phyloP scores from a whole-genome alignment of 2,113 vertebrate species.

The Prunella fulvescens region DNA sequence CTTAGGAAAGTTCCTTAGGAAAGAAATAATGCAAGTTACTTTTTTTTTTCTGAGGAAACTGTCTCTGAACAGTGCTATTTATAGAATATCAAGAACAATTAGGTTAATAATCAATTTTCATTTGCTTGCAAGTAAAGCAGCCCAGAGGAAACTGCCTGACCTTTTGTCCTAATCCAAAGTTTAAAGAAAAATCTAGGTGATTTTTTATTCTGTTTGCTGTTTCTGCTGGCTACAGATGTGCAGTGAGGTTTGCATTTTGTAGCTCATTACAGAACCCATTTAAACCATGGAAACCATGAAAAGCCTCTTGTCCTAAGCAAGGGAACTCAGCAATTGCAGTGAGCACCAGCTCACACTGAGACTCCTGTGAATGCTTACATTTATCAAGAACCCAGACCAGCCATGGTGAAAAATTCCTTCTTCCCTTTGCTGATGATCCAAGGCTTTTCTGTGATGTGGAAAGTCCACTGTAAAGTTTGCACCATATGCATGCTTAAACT shows the following conservation, averaged over 20 bases:
- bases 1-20: not conserved
- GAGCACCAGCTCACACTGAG: not conserved
- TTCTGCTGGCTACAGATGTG: not conserved
- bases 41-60: not conserved
- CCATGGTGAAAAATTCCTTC: not conserved
- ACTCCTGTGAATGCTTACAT: fast-evolving
- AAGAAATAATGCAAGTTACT: not conserved
- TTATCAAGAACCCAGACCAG: not conserved
- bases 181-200: not conserved
- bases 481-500: not conserved
- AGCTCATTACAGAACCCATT: not conserved
- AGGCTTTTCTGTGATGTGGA: not conserved
- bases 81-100: not conserved
- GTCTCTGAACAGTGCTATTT: not conserved
- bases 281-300: not conserved
- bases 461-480: not conserved
- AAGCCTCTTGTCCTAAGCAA: not conserved
- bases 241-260: not conserved
- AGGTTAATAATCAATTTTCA: not conserved
- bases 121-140: not conserved
- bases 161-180: not conserved
- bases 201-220: not conserved
- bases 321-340: not conserved
- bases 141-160: not conserved
- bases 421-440: not conserved